A percentile compares a stretch with the other conserved stretches of the same genome.
Evolutionary conservation across 2,797 vertebrate species (phyloP).

Genomic region (Rhabdomys pumilio): DNA sequence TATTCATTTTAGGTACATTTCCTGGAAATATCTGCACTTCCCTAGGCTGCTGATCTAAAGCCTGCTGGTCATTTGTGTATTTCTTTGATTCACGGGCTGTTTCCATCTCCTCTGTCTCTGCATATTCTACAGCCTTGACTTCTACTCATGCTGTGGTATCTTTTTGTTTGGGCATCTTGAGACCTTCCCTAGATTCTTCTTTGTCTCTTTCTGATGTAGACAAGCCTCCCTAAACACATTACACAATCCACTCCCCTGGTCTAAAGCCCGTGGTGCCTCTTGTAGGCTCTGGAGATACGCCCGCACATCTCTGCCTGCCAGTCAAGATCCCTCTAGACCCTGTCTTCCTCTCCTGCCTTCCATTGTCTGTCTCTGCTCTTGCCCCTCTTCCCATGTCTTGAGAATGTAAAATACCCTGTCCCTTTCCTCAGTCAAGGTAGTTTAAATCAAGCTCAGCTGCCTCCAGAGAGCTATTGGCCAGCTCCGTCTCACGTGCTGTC

Average conservation of each 20-base stretch:
- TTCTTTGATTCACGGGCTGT: not conserved
- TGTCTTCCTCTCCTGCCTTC: not conserved
- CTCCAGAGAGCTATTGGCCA: not conserved
- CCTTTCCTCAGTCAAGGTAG: not conserved
- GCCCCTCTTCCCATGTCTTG: too few relatives aligned
- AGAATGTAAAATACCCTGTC: not conserved
- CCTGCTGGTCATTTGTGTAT: not conserved
- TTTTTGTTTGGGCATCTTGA: not conserved
- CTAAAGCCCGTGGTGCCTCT: not conserved
- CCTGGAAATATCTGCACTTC: not conserved
- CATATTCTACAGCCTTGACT: not conserved
- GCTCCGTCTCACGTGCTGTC: not conserved
- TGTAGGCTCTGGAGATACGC: too few relatives aligned
- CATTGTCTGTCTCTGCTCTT: not conserved
- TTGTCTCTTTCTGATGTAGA: not conserved
- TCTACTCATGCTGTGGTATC: not conserved
- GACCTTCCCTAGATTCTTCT: not conserved
- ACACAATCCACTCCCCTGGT: not conserved
- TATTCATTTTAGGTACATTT: not conserved
- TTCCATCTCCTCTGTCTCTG: not conserved
- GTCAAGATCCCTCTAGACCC: accelerated
- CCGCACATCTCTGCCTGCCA: too few relatives aligned
- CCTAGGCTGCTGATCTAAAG: not conserved
- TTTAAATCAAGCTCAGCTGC: not conserved
- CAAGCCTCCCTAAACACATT: not conserved